Evolutionary conservation across 2,888 invertebrate genomes (phyloP).

Genomic region (Oxytorus armatus): DNA sequence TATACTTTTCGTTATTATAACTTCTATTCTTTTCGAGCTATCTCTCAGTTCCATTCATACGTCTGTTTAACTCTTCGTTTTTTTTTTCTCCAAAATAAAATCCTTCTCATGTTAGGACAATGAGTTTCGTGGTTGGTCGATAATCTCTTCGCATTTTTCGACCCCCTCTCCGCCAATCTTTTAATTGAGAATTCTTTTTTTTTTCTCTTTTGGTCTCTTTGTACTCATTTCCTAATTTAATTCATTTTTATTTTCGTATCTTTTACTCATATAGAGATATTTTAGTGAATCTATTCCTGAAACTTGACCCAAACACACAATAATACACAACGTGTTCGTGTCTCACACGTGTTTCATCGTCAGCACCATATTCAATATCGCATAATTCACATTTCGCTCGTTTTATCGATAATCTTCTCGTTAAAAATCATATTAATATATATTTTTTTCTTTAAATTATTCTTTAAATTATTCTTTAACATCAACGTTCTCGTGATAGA

Average conservation of each 20-base stretch:
- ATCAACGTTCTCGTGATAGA: conserved; percentile 41
- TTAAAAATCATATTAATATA: conserved; percentile 29
- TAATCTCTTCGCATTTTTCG: conserved; percentile 48
- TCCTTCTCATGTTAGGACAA: conserved; percentile 53
- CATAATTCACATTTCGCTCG: conserved; percentile 24
- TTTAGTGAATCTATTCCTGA: conserved; percentile 8
- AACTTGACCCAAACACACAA: conserved; percentile 12
- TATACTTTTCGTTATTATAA: conserved; percentile 65
- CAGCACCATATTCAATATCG: conserved; percentile 28
- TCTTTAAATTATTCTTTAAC: conserved; percentile 9
- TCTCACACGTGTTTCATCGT: conserved; percentile 40
- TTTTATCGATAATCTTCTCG: conserved; percentile 11
- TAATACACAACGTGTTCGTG: conserved; percentile 37
- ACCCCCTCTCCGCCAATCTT: conserved; percentile 7
- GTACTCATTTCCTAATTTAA: conserved; percentile 16
- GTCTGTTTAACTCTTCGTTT: conserved; percentile 5
- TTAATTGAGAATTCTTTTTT: conserved; percentile 34
- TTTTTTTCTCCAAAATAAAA: conserved; percentile 26
- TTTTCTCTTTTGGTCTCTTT: conserved; percentile 16
- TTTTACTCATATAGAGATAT: background rate
- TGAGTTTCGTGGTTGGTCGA: conserved; percentile 60
- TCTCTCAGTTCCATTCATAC: conserved; percentile 54
- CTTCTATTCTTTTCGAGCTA: conserved; percentile 57
- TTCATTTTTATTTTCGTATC: conserved; percentile 2
- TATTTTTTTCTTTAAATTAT: conserved; percentile 34